Evolutionary conservation across 2,113 vertebrate species (phyloP), one percentile per base, ranked within the genome.

Genomic region (Mesembrinibis cayennensis): DNA sequence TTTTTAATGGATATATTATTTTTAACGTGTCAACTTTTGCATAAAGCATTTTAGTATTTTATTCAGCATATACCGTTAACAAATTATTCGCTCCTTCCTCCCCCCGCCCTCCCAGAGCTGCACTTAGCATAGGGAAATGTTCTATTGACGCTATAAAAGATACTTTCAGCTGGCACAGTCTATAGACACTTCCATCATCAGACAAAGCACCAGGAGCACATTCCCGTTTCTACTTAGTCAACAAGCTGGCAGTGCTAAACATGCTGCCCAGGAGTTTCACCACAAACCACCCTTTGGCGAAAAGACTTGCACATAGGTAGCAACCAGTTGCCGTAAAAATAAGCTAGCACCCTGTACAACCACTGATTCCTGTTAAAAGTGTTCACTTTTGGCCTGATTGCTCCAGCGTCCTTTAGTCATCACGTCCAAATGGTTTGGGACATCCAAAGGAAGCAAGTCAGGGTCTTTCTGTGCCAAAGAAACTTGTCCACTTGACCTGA

Each of bases 21-120:
- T 95, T 96, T 94, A 94, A 91, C 2, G 56, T 84, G 90, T 95
- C 94, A 97, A 65, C 88, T 91, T 96, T 73, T 72, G 79, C 93
- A 93, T 74, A 90, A 97, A 97, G 95, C 93, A 93, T 96, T 96
- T 96, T 95, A 95, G 92, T 87, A 96, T 96, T 94, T 95, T 97
- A 96, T 94, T 97, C 76, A 91, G 87, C 67, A 90, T 84, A 97
- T 59, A 82, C 90, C 74, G 63, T 87, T 92, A 91, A 97, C 97
- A 97, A 97, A 88, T 97, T 96, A 96, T 77, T 85, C 94, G 47
- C 59, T 76, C 76, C n/a, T 83, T 74, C 88, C 71, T 88, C 56
- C 62, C 61, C n/a, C 42, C n/a, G 3, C 15, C 58, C 55, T 17
- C 11, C 18, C 40, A 49, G 18, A 91, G 81, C 80, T 91, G 78